Base-by-base conservation (phyloP, 1,140 invertebrate species). In the Psilanteris sp. region DNA sequence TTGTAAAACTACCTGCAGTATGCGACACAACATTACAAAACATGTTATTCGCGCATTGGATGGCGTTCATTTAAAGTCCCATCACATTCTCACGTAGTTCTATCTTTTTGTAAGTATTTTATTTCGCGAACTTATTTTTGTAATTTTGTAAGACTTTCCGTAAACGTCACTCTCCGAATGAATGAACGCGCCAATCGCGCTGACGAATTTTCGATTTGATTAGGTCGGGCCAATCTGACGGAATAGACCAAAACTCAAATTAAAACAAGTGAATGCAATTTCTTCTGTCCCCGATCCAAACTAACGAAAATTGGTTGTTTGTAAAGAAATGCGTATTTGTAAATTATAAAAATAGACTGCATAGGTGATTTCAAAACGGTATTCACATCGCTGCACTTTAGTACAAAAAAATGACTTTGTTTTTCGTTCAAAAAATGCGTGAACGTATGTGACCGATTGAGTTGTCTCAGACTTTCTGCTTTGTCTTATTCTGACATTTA, bases 331-430 rank as follows among this genome's bases (percentile, higher is more conserved):
- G 0, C 64, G 81, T 78, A 79, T 61, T 74, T 87, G 84, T 87
- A 85, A 78, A 87, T 85, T 84, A 87, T 36, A 5, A 61, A n/a
- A 18, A 79, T 81, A 81, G 78, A 77, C 75, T 82, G 70, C 79
- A 41, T 87, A 85, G 79, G 59, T 79, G 83, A 85, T 81, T 83
- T 84, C 79, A 79, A 81, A 85, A 78, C 46, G 81, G 81, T 75
- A 75, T 83, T 80, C 82, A 85, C 83, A 81, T 85, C 81, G 83
- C 80, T 85, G 85, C 85, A 87, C 85, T 87, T 87, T 86, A 87
- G 85, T 87, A 87, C 85, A 87, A 87, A 87, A 82, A 61, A 55
- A 50, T 41, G 39, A 80, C 81, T 87, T 85, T 57, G 82, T 82
- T 80, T 82, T 84, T 77, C 71, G 84, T 84, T 78, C 44, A 22